phyloP scores from a whole-genome alignment of 1,140 invertebrate species.

The Colletes latitarsis region DNA sequence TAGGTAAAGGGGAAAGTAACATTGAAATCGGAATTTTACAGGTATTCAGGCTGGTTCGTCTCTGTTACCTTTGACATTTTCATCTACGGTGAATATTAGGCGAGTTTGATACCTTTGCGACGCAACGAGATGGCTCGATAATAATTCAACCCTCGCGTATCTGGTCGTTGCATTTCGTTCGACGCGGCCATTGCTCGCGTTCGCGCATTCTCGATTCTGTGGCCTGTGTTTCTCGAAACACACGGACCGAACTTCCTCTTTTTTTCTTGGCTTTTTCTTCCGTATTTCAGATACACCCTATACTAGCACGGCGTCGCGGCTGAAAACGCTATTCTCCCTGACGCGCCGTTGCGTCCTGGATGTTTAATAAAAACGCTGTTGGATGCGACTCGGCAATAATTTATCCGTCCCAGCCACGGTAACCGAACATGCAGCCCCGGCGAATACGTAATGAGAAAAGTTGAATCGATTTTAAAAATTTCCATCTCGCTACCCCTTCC shows the following conservation, averaged over 20 bases:
- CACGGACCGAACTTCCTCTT: neutral
- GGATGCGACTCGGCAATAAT: conserved; percentile 14
- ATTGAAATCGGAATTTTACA: neutral
- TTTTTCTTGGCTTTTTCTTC: neutral
- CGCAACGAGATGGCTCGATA: neutral
- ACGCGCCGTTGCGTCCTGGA: neutral
- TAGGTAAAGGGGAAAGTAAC: too few species aligned
- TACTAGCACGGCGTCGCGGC: neutral
- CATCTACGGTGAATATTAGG: conserved; percentile 25
- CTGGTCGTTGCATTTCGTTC: neutral
- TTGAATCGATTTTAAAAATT: conserved; percentile 65
- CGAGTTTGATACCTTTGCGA: neutral
- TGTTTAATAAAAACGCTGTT: conserved; percentile 30
- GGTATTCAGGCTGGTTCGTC: neutral
- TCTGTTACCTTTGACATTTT: conserved; percentile 22
- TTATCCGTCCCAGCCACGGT: neutral
- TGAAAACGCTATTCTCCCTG: neutral
- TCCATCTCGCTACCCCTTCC: conserved; percentile 2
- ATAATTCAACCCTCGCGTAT: conserved; percentile 10
- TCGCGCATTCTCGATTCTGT: conserved; percentile 9
- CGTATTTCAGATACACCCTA: neutral
- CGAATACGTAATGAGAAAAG: conserved; percentile 68
- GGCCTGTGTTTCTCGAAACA: conserved; percentile 30
- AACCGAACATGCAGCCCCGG: neutral
- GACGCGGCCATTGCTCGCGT: neutral